Percentiles rank a stretch among this genome's conserved stretches.
Evolutionary conservation across 2,113 vertebrate species (phyloP).

Genomic region (Haliaeetus leucogaster): DNA sequence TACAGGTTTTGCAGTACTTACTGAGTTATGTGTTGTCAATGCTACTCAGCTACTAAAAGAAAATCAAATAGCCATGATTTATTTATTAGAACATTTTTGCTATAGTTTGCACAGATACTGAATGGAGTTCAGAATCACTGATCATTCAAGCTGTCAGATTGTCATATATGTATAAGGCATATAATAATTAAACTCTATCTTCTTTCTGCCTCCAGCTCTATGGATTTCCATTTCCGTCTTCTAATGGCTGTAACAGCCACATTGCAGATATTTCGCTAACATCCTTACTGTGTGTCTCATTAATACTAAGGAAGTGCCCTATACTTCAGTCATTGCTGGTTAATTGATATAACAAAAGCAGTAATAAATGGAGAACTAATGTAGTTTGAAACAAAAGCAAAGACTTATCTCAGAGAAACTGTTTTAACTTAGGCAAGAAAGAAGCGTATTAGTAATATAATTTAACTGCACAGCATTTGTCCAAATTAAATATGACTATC

Average conservation of each 20-base stretch:
- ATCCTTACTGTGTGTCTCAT: not conserved
- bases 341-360: not conserved
- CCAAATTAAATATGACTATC: not conserved
- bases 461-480: not conserved
- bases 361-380: not conserved
- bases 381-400: not conserved
- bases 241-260: not conserved
- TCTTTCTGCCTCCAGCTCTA: not conserved
- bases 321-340: not conserved
- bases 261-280: not conserved
- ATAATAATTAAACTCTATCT: not conserved
- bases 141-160: not conserved
- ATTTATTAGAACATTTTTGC: conserved; percentile 32
- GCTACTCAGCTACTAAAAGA: not conserved
- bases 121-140: not conserved
- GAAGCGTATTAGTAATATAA: not conserved
- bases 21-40: not conserved
- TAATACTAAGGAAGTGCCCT: not conserved
- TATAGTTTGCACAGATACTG: not conserved
- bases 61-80: conserved; percentile 24
- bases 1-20: not conserved
- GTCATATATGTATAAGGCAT: not conserved
- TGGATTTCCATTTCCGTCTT: not conserved
- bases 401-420: not conserved
- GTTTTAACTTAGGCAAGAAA: not conserved